Conservation (phyloP, 2,888 invertebrate species). For the Patella caerulea region DNA sequence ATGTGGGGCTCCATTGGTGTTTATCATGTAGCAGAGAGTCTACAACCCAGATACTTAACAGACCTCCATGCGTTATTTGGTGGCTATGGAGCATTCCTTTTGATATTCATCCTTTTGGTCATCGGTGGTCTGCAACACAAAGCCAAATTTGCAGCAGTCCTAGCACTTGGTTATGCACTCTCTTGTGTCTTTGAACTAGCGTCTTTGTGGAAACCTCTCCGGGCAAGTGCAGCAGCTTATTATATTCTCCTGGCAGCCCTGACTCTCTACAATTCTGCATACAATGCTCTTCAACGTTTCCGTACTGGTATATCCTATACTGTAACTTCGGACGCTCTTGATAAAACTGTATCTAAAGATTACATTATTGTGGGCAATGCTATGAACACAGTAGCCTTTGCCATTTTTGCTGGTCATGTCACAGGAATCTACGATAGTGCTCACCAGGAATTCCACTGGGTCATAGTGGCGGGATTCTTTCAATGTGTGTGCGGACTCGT, state of each 20-base stretch:
- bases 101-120: constrained; percentile 43
- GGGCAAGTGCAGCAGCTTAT: constrained; percentile 43
- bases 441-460: constrained; percentile 44
- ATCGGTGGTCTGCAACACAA: constrained; percentile 37
- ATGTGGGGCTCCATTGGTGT: constrained; percentile 47
- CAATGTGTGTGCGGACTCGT: constrained; percentile 42
- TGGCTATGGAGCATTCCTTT: constrained; percentile 44
- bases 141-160: constrained; percentile 35
- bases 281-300: constrained; percentile 31
- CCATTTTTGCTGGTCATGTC: constrained; percentile 44
- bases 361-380: constrained; percentile 46
- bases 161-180: constrained; percentile 41
- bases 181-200: constrained; percentile 46
- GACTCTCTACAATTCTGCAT: constrained; percentile 33
- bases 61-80: constrained; percentile 41
- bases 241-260: constrained; percentile 43
- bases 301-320: constrained; percentile 17
- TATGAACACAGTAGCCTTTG: constrained; percentile 45
- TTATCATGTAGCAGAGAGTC: constrained; percentile 35
- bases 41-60: constrained; percentile 24
- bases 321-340: background rate
- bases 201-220: constrained; percentile 42
- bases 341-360: constrained; percentile 32
- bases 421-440: constrained; percentile 35
- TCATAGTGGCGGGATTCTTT: constrained; percentile 41